Evolutionary conservation across 1,140 invertebrate species (phyloP).

Genomic region (Octopus bimaculoides): DNA sequence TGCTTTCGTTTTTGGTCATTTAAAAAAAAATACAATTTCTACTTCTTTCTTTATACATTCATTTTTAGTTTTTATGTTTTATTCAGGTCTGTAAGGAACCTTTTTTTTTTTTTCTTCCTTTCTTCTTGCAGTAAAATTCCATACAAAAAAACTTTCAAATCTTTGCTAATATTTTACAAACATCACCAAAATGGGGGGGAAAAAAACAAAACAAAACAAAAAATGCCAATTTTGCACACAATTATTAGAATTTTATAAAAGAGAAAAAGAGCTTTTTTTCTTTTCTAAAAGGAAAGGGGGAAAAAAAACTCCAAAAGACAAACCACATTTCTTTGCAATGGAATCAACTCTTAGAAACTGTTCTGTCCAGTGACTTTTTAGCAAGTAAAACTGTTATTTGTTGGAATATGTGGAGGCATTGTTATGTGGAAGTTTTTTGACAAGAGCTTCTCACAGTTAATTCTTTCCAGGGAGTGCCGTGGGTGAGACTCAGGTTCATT

Average conservation of each 20-base stretch:
- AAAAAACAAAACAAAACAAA: neutral
- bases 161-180: too few relatives aligned
- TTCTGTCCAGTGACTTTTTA: neutral
- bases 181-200: too few relatives aligned
- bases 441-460: neutral
- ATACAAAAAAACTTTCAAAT: too few relatives aligned
- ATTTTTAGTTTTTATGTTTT: too few relatives aligned
- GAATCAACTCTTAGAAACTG: neutral
- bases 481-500: neutral
- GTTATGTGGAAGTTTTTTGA: neutral
- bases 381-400: neutral
- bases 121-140: too few relatives aligned
- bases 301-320: neutral
- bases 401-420: neutral
- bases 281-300: neutral
- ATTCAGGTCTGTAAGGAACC: too few relatives aligned
- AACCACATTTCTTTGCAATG: neutral
- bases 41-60: too few relatives aligned
- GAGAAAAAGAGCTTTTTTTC: neutral
- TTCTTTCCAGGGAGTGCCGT: neutral
- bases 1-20: too few relatives aligned
- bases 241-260: neutral
- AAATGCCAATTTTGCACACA: neutral
- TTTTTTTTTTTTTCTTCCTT: too few relatives aligned
- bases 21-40: too few relatives aligned